Evolutionary conservation across 2,888 invertebrate genomes (phyloP), one percentile per base, ranked within the genome.

Genomic region (Lithophane socia): DNA sequence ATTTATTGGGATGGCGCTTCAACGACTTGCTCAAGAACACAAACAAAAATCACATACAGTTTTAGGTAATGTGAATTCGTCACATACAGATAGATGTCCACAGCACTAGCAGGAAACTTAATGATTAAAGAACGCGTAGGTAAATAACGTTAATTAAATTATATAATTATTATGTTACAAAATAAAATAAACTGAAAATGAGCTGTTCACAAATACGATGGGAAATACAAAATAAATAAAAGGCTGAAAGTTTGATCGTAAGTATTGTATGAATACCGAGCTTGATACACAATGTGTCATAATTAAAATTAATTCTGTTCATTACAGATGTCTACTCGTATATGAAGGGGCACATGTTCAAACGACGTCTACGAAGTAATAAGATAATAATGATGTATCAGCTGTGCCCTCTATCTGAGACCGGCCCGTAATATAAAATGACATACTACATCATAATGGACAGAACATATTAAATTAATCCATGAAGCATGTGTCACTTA

Each of bases 381-480:
- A 78, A 29, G 58, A 65, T 83, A 66, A 83, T 49, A 47, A 69
- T 69, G 60, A 83, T 56, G 29, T 47, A 78, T 78, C 68, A 29
- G 16, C 42, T 49, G 47, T 65, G 64, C 64, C 79, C 68, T 68
- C 37, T 75, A 61, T 66, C 10, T 54, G 5, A 77, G 29, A 42
- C 18, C 18, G 54, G 68, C 7, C 42, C 58, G 18, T 81, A 54
- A 72, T 73, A 67, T 54, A 21, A 81, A 84, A 61, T 24, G 42
- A 69, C 71, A 56, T n/a, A n/a, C n/a, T 42, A 3, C n/a, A 68
- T 24, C 56, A 61, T 67, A 73, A 24, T 58, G 42, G 61, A 42
- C 67, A 68, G 52, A 56, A 71, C 29, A 67, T 83, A 75, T 68
- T 79, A 77, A 68, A 73, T 80, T 80, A 75, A 71, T 72, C 72